Conservation (phyloP, 2,888 invertebrate species). For the Zaprionus obscuricornis region DNA sequence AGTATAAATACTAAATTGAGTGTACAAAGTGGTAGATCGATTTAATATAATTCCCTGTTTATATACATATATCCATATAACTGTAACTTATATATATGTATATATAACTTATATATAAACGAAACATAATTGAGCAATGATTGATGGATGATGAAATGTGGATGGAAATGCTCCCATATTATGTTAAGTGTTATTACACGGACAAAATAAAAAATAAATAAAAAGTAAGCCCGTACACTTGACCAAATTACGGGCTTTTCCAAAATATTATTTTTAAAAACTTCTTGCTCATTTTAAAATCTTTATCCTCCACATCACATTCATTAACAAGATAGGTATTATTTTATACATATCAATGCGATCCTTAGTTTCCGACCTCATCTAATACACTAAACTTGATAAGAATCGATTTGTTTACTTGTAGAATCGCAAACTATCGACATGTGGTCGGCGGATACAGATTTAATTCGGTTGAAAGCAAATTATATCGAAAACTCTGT, state of each 20-base stretch:
- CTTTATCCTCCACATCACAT: too few species aligned
- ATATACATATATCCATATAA: too few species aligned
- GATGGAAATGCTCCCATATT: neutral
- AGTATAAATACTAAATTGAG: too few species aligned
- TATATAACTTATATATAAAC: too few species aligned
- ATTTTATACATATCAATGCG: too few species aligned
- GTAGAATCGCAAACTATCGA: constrained; percentile 34
- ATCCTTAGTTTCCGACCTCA: neutral
- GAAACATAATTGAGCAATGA: too few species aligned
- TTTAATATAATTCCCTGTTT: too few species aligned
- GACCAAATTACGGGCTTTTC: neutral
- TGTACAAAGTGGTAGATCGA: too few species aligned
- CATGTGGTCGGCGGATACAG: constrained; percentile 35
- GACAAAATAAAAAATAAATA: constrained; percentile 5
- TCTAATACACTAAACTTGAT: neutral
- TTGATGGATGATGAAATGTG: too few species aligned
- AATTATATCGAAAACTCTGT: constrained; percentile 8
- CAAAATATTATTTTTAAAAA: too few species aligned
- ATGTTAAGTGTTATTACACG: constrained; percentile 28
- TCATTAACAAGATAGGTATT: too few species aligned
- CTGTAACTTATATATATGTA: neutral
- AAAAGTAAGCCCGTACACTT: constrained; percentile 18
- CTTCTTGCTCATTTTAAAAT: too few species aligned
- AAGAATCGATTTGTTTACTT: constrained; percentile 6
- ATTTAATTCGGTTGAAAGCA: constrained; percentile 16